phyloP scores from a whole-genome alignment of 92 coral and sea anemone species.

The Phenganax marumi region DNA sequence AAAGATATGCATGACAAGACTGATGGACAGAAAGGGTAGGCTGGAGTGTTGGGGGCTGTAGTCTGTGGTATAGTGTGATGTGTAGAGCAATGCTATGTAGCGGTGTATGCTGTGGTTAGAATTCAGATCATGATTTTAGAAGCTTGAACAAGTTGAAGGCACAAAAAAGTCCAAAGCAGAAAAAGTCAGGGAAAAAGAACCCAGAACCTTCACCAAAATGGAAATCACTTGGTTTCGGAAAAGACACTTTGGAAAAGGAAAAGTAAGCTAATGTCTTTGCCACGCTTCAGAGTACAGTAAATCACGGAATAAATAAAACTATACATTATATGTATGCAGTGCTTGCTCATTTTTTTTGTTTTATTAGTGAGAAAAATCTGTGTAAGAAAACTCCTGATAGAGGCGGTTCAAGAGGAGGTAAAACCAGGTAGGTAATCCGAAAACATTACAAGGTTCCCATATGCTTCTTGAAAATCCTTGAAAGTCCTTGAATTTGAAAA shows the following conservation, averaged over 20 bases:
- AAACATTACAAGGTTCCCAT: not conserved
- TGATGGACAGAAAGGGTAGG: conserved; percentile 25
- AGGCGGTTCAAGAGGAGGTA: conserved; percentile 20
- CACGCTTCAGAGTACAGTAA: not conserved
- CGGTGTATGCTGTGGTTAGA: not conserved
- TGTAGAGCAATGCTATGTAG: not conserved
- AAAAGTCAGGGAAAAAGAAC: conserved; percentile 67
- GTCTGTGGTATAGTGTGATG: conserved; percentile 48
- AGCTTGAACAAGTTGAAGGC: conserved; percentile 64
- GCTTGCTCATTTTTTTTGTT: not conserved
- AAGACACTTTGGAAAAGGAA: conserved; percentile 67
- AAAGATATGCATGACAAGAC: conserved; percentile 47
- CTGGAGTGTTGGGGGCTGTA: conserved; percentile 53
- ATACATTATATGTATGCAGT: not conserved
- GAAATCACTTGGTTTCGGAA: conserved; percentile 85
- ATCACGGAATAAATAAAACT: not conserved
- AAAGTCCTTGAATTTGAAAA: too few relatives aligned
- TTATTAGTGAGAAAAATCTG: conserved; percentile 32
- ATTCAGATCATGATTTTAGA: conserved; percentile 50
- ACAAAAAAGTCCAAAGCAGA: conserved; percentile 66
- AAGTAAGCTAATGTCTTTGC: conserved; percentile 53
- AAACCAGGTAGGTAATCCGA: conserved; percentile 16
- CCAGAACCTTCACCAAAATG: conserved; percentile 88
- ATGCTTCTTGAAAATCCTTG: not conserved
- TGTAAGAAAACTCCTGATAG: conserved; percentile 24